Conservation (phyloP, 1,140 invertebrate species). For the Sycophila sp. region DNA sequence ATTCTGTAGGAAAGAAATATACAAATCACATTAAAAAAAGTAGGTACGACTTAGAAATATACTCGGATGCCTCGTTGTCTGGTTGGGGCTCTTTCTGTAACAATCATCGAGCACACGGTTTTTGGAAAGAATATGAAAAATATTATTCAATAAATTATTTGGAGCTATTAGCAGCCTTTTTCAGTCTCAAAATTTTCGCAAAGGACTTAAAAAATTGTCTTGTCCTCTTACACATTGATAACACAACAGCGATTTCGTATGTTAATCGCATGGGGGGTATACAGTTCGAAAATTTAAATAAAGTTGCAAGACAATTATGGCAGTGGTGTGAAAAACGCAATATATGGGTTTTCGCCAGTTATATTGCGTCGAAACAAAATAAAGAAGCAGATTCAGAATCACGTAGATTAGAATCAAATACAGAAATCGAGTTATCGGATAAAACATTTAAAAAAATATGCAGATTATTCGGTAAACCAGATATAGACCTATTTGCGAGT, state of each 20-base stretch:
- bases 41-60: background rate
- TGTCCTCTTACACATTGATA: slow-evolving; percentile 54
- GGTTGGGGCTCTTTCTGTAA: slow-evolving; percentile 24
- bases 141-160: slow-evolving; percentile 8
- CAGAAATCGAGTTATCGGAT: background rate
- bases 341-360: slow-evolving; percentile 41
- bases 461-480: background rate
- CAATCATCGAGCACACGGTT: slow-evolving; percentile 26
- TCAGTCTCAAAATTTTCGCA: slow-evolving; percentile 51
- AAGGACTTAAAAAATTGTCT: slow-evolving; percentile 41
- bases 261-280: slow-evolving; percentile 56
- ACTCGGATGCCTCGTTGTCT: too few species aligned
- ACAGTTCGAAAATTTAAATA: slow-evolving; percentile 49
- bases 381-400: slow-evolving; percentile 26
- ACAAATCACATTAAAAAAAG: slow-evolving; percentile 30
- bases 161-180: slow-evolving; percentile 34
- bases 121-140: slow-evolving; percentile 16
- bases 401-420: background rate
- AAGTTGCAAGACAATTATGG: slow-evolving; percentile 48
- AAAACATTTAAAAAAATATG: background rate
- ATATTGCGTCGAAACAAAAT: slow-evolving; percentile 33
- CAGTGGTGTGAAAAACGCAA: slow-evolving; percentile 54
- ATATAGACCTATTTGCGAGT: slow-evolving; percentile 41
- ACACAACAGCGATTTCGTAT: slow-evolving; percentile 58
- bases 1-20: background rate